Base-by-base conservation (phyloP, 2,888 invertebrate species). In the Amblyjoppa proteus region DNA sequence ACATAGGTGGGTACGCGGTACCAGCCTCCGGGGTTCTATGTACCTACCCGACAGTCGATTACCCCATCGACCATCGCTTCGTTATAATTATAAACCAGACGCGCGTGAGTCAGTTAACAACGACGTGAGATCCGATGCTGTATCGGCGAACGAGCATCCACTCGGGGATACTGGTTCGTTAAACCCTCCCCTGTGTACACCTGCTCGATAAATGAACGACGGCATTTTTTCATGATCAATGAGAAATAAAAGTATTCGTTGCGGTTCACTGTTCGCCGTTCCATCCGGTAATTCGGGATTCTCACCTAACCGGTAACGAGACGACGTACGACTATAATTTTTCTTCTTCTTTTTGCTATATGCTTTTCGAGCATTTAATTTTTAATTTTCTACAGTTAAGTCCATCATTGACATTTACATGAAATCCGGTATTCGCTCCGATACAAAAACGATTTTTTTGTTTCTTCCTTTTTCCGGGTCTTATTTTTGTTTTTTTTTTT, bases 1-100 rank as follows among this genome's bases (percentile, higher is more conserved):
- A 61, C 38, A 68, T 41, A 53, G 38, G 25, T 68, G 74, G 13
- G 31, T 41, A 80, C 41, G 28, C 28, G n/a, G 68, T 13, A 4
- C 11, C 4, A 41, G n/a, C 20, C 20, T 20, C 51, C 53, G 41
- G 61, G 69, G 70, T 25, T 68, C 58, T 38, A 64, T 45, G 61
- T 78, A 61, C 56, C 20, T 70, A 78, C 87, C 87, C 68, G 84
- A 81, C 82, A 84, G 79, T 70, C 81, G 85, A 89, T 89, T 89
- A 87, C 88, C 83, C 76, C 87, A 89, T 82, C 74, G 74, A 81
- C 69, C 56, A 83, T 64, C 78, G 71, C 77, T 82, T 84, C 74
- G 77, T 85, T 87, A 84, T 69, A 85, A 66, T 85, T 87, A 84
- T 64, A 85, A 66, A 71, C 79, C 71, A 74, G 71, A 77, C 49